A percentile compares a stretch with the other conserved stretches of the same genome.
Evolutionary conservation across 2,113 vertebrate species (phyloP).

Genomic region (Spermophilus dauricus): DNA sequence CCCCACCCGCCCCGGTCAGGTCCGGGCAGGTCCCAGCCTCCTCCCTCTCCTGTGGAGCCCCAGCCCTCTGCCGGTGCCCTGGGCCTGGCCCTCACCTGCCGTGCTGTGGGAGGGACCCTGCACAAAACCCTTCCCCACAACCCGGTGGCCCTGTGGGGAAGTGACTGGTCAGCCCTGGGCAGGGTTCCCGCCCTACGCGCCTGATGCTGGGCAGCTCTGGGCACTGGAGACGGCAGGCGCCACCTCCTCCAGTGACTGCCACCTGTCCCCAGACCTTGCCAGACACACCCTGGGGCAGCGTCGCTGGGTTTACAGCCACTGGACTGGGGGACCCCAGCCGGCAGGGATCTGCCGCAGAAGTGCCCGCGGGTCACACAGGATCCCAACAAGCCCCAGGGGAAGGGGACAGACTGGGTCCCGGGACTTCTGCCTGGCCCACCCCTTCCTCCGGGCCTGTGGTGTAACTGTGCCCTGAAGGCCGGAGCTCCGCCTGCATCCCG

Average conservation of each 20-base stretch:
- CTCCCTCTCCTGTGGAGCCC: background rate
- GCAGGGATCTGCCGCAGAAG: background rate
- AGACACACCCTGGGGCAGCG: too few species aligned
- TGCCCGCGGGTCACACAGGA: background rate
- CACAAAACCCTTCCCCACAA: background rate
- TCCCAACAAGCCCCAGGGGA: background rate
- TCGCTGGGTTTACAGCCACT: background rate
- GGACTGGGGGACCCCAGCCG: background rate
- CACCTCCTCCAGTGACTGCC: background rate
- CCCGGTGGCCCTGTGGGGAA: background rate
- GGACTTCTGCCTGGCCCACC: background rate
- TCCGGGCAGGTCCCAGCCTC: background rate
- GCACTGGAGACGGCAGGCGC: background rate
- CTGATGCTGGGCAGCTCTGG: background rate
- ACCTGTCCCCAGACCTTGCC: background rate
- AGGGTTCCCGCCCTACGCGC: too few species aligned
- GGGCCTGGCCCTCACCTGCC: background rate
- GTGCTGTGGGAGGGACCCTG: background rate
- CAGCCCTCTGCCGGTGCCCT: background rate
- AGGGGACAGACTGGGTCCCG: background rate
- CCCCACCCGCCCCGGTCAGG: background rate
- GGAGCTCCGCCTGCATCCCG: rapidly evolving
- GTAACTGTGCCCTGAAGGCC: too few species aligned
- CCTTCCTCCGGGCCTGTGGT: background rate
- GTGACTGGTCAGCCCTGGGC: too few species aligned